Evolutionary conservation across 2,113 vertebrate genomes (phyloP).

Genomic region (Crypturellus undulatus): DNA sequence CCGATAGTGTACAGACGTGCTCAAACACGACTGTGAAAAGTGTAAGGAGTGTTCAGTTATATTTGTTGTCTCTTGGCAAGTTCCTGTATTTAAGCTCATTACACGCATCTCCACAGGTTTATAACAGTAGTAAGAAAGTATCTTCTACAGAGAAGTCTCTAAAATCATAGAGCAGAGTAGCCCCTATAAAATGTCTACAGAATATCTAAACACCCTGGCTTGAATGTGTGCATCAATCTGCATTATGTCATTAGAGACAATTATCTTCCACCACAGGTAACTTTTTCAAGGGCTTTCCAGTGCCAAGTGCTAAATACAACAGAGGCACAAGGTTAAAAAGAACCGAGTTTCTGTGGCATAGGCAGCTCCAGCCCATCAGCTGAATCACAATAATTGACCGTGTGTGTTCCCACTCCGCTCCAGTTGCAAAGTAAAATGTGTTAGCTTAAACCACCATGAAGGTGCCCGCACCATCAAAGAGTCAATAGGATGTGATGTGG

Average conservation of each 20-base stretch:
- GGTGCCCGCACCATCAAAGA: neutral
- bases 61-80: neutral
- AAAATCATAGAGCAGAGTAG: neutral
- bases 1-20: neutral
- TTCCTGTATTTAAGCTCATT: neutral
- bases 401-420: neutral
- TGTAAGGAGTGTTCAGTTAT: neutral
- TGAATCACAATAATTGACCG: neutral
- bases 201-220: neutral
- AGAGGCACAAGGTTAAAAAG: neutral
- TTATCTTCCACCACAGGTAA: neutral
- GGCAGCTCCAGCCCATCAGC: neutral
- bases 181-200: neutral
- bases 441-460: constrained; percentile 8
- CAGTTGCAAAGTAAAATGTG: neutral
- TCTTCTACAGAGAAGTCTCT: neutral
- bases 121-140: neutral
- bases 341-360: neutral
- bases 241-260: neutral
- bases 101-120: neutral
- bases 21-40: neutral
- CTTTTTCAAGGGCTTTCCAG: neutral
- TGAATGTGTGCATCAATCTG: neutral
- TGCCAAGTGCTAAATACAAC: neutral
- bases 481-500: neutral